These are phyloP conservation scores for Caranx melampygus DNA, from an alignment of 2,113 vertebrate genomes.

Conservation along the genomic window DNA sequence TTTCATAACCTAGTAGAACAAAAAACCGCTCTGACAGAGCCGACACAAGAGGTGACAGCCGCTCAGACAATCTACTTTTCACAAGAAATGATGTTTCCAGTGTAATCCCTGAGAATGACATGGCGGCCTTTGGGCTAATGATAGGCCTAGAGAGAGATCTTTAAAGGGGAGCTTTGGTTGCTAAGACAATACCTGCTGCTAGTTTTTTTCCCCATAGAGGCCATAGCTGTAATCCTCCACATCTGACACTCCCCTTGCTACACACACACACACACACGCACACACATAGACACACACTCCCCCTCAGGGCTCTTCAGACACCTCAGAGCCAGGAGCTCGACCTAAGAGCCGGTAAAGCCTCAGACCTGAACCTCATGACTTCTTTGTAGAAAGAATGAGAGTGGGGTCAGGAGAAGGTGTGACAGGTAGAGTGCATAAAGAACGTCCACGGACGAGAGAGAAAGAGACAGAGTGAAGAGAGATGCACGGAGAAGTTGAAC, in stretches of 20 bases:
- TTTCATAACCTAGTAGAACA: conserved; percentile 54
- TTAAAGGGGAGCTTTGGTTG: conserved; percentile 40
- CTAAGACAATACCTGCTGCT: conserved; percentile 53
- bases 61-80: conserved; percentile 18
- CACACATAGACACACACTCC: not conserved
- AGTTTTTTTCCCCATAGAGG: conserved; percentile 40
- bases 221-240: conserved; percentile 50
- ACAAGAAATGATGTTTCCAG: conserved; percentile 45
- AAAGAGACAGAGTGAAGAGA: not conserved
- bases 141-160: conserved; percentile 30
- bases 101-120: conserved; percentile 46
- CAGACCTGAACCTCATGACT: conserved; percentile 58
- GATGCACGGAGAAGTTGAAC: conserved; percentile 16
- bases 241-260: conserved; percentile 17
- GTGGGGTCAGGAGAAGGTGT: conserved; percentile 7
- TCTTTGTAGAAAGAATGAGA: conserved; percentile 13
- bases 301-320: conserved; percentile 20
- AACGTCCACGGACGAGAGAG: not conserved
- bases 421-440: conserved; percentile 1
- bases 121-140: conserved; percentile 46
- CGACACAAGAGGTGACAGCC: conserved; percentile 25
- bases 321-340: conserved; percentile 55
- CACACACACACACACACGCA: not conserved
- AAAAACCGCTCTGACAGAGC: conserved; percentile 3
- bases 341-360: conserved; percentile 42